A percentile compares a stretch with the other conserved stretches of the same genome.
Conservation (phyloP, 1,140 invertebrate species). For the Phthorimaea operculella region DNA sequence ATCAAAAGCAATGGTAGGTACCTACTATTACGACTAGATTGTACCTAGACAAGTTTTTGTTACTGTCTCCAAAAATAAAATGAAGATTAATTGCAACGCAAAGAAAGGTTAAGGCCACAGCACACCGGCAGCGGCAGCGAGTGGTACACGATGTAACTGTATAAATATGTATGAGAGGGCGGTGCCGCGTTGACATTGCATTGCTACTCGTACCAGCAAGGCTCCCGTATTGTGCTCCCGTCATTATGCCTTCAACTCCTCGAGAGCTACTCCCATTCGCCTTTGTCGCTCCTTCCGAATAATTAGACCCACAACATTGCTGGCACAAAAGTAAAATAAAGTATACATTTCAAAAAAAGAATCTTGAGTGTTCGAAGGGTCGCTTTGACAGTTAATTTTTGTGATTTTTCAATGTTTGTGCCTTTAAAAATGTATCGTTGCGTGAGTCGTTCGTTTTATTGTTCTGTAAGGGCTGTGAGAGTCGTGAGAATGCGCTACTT, state of each 20-base stretch:
- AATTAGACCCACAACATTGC: slow-evolving; percentile 55
- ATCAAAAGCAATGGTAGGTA: too few species aligned
- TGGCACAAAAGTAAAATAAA: slow-evolving; percentile 37
- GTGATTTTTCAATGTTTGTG: slow-evolving; percentile 45
- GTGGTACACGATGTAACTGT: slow-evolving; percentile 21
- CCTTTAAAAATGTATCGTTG: slow-evolving; percentile 36
- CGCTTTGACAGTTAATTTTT: slow-evolving; percentile 53
- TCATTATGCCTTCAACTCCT: slow-evolving; percentile 44
- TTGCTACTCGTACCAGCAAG: too few species aligned
- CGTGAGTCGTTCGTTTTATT: slow-evolving; percentile 27
- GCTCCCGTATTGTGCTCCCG: slow-evolving; percentile 45
- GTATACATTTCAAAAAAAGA: slow-evolving; percentile 63
- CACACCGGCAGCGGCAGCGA: slow-evolving; percentile 2
- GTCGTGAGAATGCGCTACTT: slow-evolving; percentile 46
- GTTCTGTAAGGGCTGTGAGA: slow-evolving; percentile 38
- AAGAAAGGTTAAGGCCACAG: not conserved
- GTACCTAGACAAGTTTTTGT: too few species aligned
- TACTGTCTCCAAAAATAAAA: too few species aligned
- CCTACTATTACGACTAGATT: too few species aligned
- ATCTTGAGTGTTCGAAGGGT: slow-evolving; percentile 45
- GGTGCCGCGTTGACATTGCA: slow-evolving; percentile 43
- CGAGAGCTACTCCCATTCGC: slow-evolving; percentile 46
- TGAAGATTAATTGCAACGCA: not conserved
- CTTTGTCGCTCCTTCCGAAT: slow-evolving; percentile 59
- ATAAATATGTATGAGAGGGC: slow-evolving; percentile 62